Evolutionary conservation across 2,797 vertebrate species (phyloP).

Genomic region (Muscicapa striata): DNA sequence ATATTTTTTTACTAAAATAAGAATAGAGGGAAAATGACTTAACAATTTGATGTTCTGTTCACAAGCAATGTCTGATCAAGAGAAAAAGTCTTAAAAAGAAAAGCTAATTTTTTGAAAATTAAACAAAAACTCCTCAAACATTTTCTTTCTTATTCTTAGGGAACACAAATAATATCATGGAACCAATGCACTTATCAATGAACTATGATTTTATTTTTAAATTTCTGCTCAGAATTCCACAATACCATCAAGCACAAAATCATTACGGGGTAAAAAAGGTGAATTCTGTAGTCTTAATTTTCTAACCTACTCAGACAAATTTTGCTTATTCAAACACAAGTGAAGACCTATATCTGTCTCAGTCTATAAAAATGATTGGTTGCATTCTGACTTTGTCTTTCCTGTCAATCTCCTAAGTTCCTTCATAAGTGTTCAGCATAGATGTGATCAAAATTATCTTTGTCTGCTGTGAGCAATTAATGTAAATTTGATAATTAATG

Average conservation of each 20-base stretch:
- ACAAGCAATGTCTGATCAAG: background rate
- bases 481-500: background rate
- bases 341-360: background rate
- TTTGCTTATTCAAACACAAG: background rate
- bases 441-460: background rate
- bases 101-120: background rate
- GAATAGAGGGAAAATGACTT: background rate
- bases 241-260: background rate
- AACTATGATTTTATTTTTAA: background rate
- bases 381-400: background rate
- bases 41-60: conserved; percentile 4
- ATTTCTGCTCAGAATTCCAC: background rate
- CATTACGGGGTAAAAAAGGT: background rate
- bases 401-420: background rate
- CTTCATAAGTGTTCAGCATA: background rate
- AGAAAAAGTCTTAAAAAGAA: background rate
- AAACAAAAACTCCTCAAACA: fast-evolving
- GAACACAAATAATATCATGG: background rate
- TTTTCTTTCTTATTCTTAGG: background rate
- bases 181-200: background rate
- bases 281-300: background rate
- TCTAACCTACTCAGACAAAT: background rate
- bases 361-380: background rate
- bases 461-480: background rate
- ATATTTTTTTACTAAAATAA: background rate